Base-by-base conservation (phyloP, 2,888 invertebrate genomes). In the Eupithecia dodoneata region DNA sequence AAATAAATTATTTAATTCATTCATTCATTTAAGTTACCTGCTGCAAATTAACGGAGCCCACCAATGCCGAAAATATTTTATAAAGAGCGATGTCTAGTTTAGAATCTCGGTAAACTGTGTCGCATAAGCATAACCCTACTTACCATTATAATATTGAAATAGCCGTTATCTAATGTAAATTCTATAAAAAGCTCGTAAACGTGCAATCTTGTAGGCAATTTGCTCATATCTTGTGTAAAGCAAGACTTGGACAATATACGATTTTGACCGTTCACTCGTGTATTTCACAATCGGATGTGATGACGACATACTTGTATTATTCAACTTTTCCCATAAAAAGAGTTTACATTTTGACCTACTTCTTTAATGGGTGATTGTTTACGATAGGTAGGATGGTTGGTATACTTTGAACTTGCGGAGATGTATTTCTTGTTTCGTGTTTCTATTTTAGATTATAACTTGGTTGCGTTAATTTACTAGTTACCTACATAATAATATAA, bases 301-400 rank as follows among this genome's bases (percentile, higher is more conserved):
- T 82, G 79, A 77, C 80, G 73, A 63, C 73, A 73, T 76, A 74
- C 66, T 76, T n/a, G 75, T 77, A 79, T 81, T 81, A 82, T 81
- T 81, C 59, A 78, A 76, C 73, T 71, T 79, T 77, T 81, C 81
- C 79, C 79, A 80, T 82, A 80, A 75, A 78, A 80, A 80, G 76
- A 78, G 79, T 77, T 71, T 66, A 81, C 63, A 47, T 73, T 76
- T 77, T 80, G 80, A 78, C 81, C 80, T 42, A 79, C 79, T 76
- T 77, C 70, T 10, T 47, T 70, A 70, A 47, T 70, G 30, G 70
- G 70, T 30, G 66, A 73, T 63, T 66, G 73, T 63, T 73, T 18
- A 18, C 12, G 70, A 30, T 70, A 49, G 18, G 45, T 45, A 18
- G 13, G 30, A 47, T 47, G 18, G 9, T 67, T 44, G 44, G 67